Percentiles rank a stretch among this genome's conserved stretches.
Conservation (phyloP, 1,140 invertebrate species). For the Vanessa tameamea region DNA sequence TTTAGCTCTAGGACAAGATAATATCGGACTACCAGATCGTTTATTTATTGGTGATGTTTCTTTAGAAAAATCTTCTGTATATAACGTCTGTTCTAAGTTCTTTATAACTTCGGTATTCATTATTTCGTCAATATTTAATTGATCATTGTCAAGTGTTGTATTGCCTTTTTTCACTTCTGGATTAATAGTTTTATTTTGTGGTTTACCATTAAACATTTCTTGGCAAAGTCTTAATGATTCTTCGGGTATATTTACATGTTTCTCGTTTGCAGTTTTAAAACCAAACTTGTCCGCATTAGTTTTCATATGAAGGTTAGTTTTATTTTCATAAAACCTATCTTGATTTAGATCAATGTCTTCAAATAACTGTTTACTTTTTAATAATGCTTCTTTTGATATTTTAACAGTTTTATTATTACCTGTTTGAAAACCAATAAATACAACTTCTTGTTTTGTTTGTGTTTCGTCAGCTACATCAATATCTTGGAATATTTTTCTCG, state of each 20-base stretch:
- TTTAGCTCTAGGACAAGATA: conserved; percentile 65
- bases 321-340: conserved; percentile 9
- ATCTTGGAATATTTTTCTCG: conserved; percentile 55
- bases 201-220: background rate
- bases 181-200: background rate
- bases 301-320: background rate
- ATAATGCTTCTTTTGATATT: conserved; percentile 49
- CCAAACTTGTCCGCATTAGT: background rate
- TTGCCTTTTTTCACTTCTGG: background rate
- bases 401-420: conserved; percentile 46
- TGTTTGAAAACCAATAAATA: conserved; percentile 42
- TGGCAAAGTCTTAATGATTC: background rate
- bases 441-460: background rate
- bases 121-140: conserved; percentile 45
- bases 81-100: conserved; percentile 63
- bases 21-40: conserved; percentile 71
- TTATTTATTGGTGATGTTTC: conserved; percentile 47
- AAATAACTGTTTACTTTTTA: conserved; percentile 41
- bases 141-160: conserved; percentile 8
- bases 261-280: conserved; percentile 25
- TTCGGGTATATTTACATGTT: background rate
- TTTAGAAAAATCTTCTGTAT: conserved; percentile 64
- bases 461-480: background rate
- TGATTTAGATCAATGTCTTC: conserved; percentile 30
- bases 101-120: conserved; percentile 65